Evolutionary conservation across 2,888 invertebrate genomes (phyloP).

Genomic region (Chirona hameri): DNA sequence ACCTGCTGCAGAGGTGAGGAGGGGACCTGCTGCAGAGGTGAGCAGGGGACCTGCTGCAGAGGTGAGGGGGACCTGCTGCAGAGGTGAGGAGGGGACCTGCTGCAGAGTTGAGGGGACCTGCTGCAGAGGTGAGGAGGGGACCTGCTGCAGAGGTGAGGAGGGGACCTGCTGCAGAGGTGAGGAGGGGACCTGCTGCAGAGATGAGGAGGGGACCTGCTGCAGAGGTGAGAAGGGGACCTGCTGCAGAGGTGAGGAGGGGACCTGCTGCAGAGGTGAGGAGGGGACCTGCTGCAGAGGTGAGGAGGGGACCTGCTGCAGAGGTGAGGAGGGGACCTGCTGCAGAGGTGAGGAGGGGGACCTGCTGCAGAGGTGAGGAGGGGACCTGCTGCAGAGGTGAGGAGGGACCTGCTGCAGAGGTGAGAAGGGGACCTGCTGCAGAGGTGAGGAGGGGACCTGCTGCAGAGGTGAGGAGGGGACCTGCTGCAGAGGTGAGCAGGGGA

Average conservation of each 20-base stretch:
- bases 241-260: conserved; percentile 42
- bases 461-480: conserved; percentile 42
- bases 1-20: conserved; percentile 42
- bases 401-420: conserved; percentile 43
- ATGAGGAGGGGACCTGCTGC: conserved; percentile 42
- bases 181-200: conserved; percentile 43
- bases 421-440: conserved; percentile 43
- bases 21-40: conserved; percentile 43
- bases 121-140: conserved; percentile 42
- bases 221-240: conserved; percentile 42
- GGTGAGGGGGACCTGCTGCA: conserved; percentile 42
- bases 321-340: conserved; percentile 42
- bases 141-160: conserved; percentile 42
- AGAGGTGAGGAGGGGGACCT: conserved; percentile 42
- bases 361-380: conserved; percentile 42
- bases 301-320: conserved; percentile 43
- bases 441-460: conserved; percentile 42
- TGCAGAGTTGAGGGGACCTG: conserved; percentile 42
- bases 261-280: conserved; percentile 42
- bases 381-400: conserved; percentile 42
- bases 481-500: conserved; percentile 42
- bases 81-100: conserved; percentile 41
- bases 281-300: conserved; percentile 43
- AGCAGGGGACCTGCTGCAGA: conserved; percentile 42
- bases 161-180: conserved; percentile 43